Base-by-base conservation (phyloP, 2,113 vertebrate species). In the Ictalurus punctatus region DNA sequence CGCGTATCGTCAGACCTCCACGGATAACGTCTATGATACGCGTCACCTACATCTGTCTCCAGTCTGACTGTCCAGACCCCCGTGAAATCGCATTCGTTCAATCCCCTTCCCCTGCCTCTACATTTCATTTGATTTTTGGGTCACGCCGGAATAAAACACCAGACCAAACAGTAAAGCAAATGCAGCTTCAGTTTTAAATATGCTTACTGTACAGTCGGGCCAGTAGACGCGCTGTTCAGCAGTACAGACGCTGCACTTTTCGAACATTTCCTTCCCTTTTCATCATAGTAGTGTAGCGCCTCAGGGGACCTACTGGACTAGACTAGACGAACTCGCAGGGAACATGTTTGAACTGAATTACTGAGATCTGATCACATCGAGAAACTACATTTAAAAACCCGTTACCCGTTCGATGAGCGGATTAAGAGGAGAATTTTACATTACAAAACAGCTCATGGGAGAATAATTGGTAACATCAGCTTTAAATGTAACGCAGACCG, bases 331-430 rank as follows among this genome's bases (percentile, higher is more conserved):
- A 30, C 30, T 21, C 6, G 54, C 30, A 59, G 27, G 54, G 27
- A 81, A n/a, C n/a, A n/a, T 76, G 21, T 67, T 67, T n/a, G n/a
- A 78, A 91, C 69, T 83, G 85, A 86, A 89, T 91, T 91, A 91
- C 34, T 13, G 30, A 19, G 13, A 85, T 23, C 84, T 12, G 21
- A 76, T 34, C 13, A 71, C 69, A 80, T 58, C 61, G 34, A n/a
- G 37, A 2, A 69, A 52, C 21, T 73, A 74, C 40, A n/a, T 86
- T 34, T 48, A 84, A 80, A 84, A 83, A 19, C 30, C 13, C 8
- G 7, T 21, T 40, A 21, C 21, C 9, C 56, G 30, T 54, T 69
- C 13, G 0, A 12, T 48, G 25, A 74, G 34, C 52, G 17, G 71
- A 83, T 40, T 17, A 5, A 40, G 84, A 21, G 52, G 37, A 48